These are phyloP conservation scores for Aldabrachelys gigantea DNA, from an alignment of 2,113 vertebrate genomes.

Conservation along the genomic window DNA sequence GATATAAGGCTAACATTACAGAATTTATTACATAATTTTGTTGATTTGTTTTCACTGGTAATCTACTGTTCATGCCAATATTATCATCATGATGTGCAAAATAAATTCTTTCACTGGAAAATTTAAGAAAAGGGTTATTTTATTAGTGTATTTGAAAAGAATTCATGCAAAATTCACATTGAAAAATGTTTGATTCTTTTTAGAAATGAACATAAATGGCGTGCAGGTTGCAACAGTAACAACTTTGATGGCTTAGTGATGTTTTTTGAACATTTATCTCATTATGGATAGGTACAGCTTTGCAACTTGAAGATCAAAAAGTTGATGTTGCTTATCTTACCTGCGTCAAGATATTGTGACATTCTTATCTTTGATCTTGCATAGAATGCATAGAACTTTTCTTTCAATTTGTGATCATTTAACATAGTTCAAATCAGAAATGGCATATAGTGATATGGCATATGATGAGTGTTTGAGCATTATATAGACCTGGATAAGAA, in stretches of 20 bases:
- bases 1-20: background rate
- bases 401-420: accelerated
- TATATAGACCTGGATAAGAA: background rate
- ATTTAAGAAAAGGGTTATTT: background rate
- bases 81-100: background rate
- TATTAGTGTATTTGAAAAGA: background rate
- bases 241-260: background rate
- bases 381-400: background rate
- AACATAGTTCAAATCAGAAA: background rate
- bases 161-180: background rate
- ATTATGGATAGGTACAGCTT: background rate
- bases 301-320: background rate
- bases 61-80: background rate
- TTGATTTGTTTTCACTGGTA: background rate
- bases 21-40: background rate
- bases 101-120: background rate
- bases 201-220: background rate
- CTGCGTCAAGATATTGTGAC: background rate
- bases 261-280: background rate
- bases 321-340: background rate
- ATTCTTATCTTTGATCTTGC: background rate
- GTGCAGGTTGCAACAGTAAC: background rate
- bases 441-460: background rate
- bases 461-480: background rate
- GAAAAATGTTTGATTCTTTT: background rate